Base-by-base conservation (phyloP, 2,888 invertebrate genomes). In the Nebria brevicollis region DNA sequence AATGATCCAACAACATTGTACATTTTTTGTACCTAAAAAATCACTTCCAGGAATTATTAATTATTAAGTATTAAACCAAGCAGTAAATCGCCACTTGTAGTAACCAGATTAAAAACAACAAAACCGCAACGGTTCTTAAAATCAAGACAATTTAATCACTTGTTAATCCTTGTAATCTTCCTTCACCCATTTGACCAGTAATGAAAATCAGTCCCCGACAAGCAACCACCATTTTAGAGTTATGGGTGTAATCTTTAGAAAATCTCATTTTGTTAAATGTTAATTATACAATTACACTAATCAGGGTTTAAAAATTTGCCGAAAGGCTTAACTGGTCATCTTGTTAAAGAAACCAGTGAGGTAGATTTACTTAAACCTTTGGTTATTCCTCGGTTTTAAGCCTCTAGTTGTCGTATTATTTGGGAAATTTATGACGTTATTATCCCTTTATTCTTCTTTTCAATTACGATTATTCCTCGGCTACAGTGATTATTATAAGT, bases 241-340 rank as follows among this genome's bases (percentile, higher is more conserved):
- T 54, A 13, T 54, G 2, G 11, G 0, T 54, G 54, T 54, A 54
- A 54, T 54, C 54, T 54, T 54, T 13, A 54, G 11, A 8, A 54
- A 54, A 54, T 54, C 54, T 54, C 13, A 54, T 54, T 54, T 54
- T 8, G 54, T 54, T 54, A 54, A 54, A 54, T 13, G 54, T 54
- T 54, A 8, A 54, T 54, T 54, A 54, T 7, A 54, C 15, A 6
- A 70, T 70, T 70, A 70, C 70, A 70, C 70, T 70, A 70, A 70
- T 70, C 70, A 8, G 70, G 25, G 34, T 25, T 70, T 70, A 70
- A 66, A 20, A 70, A 11, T 70, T 70, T 1, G 25, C 20, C 20
- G 70, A 13, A 26, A 11, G 70, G 11, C 2, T 54, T 54, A 54
- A 13, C 2, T 54, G 54, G 54, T 54, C 54, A 54, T 54, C 54